These are phyloP conservation scores for Colletes collaris DNA, from an alignment of 2,888 invertebrate species.

Conservation along the genomic window DNA sequence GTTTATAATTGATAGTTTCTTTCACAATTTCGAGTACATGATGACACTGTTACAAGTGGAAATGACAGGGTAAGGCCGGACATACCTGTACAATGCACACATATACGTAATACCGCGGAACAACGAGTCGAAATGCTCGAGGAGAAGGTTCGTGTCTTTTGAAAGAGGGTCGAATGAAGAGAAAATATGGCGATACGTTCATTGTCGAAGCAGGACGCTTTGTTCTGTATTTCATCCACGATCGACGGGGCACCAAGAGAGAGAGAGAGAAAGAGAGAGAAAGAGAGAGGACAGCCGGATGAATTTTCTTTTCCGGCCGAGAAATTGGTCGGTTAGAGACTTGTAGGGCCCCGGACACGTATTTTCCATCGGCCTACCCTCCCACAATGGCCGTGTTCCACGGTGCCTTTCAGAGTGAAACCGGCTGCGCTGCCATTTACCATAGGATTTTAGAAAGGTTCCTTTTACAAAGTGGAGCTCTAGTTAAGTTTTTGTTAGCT, in stretches of 20 bases:
- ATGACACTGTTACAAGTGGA: too few relatives aligned
- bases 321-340: not conserved
- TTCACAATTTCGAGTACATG: too few relatives aligned
- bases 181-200: not conserved
- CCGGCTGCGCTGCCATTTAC: conserved; percentile 61
- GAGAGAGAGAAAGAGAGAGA: not conserved
- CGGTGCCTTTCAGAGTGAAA: conserved; percentile 59
- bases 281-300: conserved; percentile 8
- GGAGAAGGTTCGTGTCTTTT: too few relatives aligned
- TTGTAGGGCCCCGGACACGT: conserved; percentile 24
- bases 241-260: not conserved
- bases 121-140: too few relatives aligned
- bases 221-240: conserved; percentile 21
- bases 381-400: conserved; percentile 57
- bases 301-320: conserved; percentile 47
- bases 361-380: conserved; percentile 59
- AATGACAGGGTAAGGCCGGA: too few relatives aligned
- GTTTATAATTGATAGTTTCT: too few relatives aligned
- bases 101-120: too few relatives aligned
- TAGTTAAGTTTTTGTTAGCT: conserved; percentile 68
- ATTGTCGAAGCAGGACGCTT: not conserved
- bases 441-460: conserved; percentile 68
- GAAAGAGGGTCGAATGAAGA: too few relatives aligned
- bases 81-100: too few relatives aligned
- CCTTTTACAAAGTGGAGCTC: conserved; percentile 68